Evolutionary conservation across 2,888 invertebrate genomes (phyloP).

Genomic region (Lomographa bimaculata): DNA sequence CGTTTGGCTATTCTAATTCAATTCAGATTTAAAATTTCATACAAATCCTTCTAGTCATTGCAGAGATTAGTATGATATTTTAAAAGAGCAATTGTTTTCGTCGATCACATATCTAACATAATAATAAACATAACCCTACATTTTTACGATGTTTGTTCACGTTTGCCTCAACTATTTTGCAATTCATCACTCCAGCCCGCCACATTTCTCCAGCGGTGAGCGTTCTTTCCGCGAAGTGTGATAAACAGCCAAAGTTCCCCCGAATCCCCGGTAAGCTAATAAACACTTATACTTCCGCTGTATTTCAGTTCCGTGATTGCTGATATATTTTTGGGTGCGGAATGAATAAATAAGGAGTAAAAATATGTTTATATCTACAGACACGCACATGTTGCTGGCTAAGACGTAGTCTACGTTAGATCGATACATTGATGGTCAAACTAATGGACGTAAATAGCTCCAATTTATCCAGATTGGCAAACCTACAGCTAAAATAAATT

Average conservation of each 20-base stretch:
- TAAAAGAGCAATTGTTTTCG: too few relatives aligned
- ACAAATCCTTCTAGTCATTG: too few relatives aligned
- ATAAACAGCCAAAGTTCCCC: constrained; percentile 19
- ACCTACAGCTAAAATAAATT: too few relatives aligned
- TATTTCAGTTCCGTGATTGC: constrained; percentile 13
- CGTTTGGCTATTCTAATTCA: too few relatives aligned
- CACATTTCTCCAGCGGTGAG: constrained; percentile 5
- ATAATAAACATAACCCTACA: neutral
- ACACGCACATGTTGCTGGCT: too few relatives aligned
- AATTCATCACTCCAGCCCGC: constrained; percentile 9
- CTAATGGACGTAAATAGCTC: too few relatives aligned
- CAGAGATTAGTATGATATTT: too few relatives aligned
- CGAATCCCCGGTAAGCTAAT: constrained; percentile 14
- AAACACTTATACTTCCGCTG: constrained; percentile 17
- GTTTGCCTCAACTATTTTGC: constrained; percentile 6
- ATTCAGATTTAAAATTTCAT: too few relatives aligned
- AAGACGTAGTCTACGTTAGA: too few relatives aligned
- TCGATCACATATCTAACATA: too few relatives aligned
- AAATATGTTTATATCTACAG: neutral
- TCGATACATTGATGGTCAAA: too few relatives aligned
- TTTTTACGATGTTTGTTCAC: neutral
- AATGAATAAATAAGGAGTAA: constrained; percentile 20
- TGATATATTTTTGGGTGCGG: constrained; percentile 18
- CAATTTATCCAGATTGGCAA: too few relatives aligned
- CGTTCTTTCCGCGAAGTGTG: constrained; percentile 20